A percentile compares a stretch with the other conserved stretches of the same genome.
phyloP scores from a whole-genome alignment of 2,113 vertebrate species.

The Cheilinus undulatus region DNA sequence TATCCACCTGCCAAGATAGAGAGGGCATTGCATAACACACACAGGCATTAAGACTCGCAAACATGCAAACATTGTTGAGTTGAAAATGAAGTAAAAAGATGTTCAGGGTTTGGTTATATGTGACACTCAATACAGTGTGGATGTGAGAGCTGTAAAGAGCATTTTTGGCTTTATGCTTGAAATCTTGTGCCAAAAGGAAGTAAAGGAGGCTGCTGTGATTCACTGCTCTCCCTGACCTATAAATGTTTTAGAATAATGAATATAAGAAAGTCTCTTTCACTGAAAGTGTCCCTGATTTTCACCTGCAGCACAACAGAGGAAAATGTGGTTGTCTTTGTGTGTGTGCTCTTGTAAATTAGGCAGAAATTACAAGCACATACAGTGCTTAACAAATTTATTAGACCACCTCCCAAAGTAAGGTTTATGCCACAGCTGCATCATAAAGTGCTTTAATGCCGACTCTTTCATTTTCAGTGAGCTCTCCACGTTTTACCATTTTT shows the following conservation, averaged over 20 bases:
- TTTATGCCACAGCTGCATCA: too few relatives aligned
- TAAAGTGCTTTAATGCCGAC: too few relatives aligned
- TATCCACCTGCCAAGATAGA: slow-evolving; percentile 60
- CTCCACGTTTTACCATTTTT: too few relatives aligned
- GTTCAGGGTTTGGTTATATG: background rate
- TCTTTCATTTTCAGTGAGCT: too few relatives aligned
- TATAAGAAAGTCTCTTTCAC: slow-evolving; percentile 25
- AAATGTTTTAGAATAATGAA: slow-evolving; percentile 53
- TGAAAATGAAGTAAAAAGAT: background rate
- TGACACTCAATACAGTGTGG: background rate
- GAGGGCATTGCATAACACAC: slow-evolving; percentile 33
- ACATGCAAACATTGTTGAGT: background rate
- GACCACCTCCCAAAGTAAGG: too few relatives aligned
- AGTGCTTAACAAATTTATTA: too few relatives aligned
- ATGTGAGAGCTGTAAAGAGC: background rate
- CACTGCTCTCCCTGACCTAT: slow-evolving; percentile 47
- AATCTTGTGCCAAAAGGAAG: background rate
- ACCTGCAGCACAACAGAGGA: slow-evolving; percentile 46
- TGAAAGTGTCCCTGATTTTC: slow-evolving; percentile 42
- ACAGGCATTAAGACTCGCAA: background rate
- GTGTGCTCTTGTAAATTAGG: slow-evolving; percentile 33
- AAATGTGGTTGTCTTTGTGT: slow-evolving; percentile 34
- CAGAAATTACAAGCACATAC: slow-evolving; percentile 23
- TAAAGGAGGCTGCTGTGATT: background rate
- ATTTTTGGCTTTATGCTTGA: slow-evolving; percentile 8